Conservation (phyloP, 2,113 vertebrate species). For the Elephas maximus region DNA sequence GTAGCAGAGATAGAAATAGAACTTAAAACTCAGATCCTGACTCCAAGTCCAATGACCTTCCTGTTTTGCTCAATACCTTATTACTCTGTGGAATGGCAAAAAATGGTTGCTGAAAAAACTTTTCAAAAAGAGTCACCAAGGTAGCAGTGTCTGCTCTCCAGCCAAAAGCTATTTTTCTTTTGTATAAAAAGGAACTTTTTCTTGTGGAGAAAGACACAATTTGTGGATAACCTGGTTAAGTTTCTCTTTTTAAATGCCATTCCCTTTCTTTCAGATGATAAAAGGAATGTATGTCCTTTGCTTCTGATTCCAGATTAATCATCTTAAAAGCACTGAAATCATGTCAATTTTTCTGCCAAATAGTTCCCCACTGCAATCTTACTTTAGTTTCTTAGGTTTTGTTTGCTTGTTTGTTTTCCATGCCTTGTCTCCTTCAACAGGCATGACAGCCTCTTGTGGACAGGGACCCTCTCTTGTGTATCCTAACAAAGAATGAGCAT, state of each 20-base stretch:
- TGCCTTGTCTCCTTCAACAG: background rate
- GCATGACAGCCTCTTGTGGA: background rate
- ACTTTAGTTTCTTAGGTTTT: background rate
- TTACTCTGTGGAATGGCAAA: background rate
- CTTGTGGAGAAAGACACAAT: background rate
- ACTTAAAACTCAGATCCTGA: background rate
- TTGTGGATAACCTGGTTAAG: background rate
- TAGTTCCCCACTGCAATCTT: background rate
- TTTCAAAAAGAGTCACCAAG: background rate
- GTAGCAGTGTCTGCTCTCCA: background rate
- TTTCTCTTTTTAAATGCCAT: background rate
- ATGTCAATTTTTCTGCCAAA: background rate
- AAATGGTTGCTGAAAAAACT: background rate
- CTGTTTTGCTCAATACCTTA: background rate
- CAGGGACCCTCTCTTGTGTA: background rate
- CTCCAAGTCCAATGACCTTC: background rate
- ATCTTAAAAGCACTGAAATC: background rate
- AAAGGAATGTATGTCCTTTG: background rate
- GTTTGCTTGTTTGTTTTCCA: background rate
- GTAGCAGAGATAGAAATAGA: background rate
- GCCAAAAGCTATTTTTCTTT: background rate
- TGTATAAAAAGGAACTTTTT: background rate
- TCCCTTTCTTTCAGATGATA: background rate
- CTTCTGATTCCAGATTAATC: background rate
- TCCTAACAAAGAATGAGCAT: background rate